Evolutionary conservation across 2,113 vertebrate species (phyloP).

Genomic region (Nematolebias whitei): DNA sequence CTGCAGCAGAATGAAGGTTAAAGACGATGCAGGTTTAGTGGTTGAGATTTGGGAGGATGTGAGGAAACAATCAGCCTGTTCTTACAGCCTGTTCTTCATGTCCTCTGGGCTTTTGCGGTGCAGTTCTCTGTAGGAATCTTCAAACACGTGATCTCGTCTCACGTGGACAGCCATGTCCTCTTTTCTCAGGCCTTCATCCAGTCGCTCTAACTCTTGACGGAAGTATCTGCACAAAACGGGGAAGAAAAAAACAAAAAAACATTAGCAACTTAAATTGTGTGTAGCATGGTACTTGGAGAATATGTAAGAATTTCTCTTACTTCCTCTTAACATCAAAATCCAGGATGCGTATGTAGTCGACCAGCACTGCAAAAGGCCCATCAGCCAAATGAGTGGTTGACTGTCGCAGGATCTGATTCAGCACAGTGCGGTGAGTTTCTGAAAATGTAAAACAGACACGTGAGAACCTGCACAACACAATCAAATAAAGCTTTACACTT

Average conservation of each 20-base stretch:
- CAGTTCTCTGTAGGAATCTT: conserved; percentile 93
- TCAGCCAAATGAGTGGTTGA: conserved; percentile 94
- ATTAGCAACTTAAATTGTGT: background rate
- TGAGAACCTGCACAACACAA: conserved; percentile 6
- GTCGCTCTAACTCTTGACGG: conserved; percentile 91
- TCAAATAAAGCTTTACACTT: background rate
- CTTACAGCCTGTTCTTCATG: conserved; percentile 96
- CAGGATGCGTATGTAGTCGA: conserved; percentile 95
- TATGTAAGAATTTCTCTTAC: conserved; percentile 71
- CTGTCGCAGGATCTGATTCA: conserved; percentile 95
- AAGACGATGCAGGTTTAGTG: background rate
- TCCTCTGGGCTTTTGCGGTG: conserved; percentile 96
- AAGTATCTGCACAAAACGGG: conserved; percentile 83
- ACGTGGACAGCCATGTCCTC: conserved; percentile 96
- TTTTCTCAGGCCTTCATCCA: conserved; percentile 92
- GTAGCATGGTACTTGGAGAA: background rate
- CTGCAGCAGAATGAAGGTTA: conserved; percentile 63
- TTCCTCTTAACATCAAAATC: conserved; percentile 96
- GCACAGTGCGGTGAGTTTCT: conserved; percentile 95
- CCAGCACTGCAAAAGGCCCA: conserved; percentile 92
- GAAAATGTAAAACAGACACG: background rate
- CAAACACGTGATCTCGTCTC: conserved; percentile 93
- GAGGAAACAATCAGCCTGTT: background rate
- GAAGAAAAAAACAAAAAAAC: background rate
- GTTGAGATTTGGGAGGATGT: background rate